Percentiles rank a stretch among this genome's conserved stretches.
Conservation (phyloP, 2,113 vertebrate genomes). For the Cynocephalus volans region DNA sequence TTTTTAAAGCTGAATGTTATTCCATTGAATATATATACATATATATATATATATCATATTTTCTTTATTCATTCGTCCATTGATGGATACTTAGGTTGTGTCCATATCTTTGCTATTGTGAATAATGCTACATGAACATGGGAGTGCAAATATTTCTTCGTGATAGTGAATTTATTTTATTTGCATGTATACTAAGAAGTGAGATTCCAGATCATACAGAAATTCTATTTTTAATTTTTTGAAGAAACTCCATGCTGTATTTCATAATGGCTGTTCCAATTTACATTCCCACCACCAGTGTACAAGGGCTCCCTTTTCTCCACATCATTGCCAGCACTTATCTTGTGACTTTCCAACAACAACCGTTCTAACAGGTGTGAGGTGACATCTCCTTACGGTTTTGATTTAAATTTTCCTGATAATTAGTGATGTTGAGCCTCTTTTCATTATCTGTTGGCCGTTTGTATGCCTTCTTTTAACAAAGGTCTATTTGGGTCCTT, state of each 20-base stretch:
- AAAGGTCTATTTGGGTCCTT: not conserved
- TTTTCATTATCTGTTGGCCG: not conserved
- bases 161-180: not conserved
- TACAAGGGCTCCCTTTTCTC: not conserved
- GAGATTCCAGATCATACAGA: not conserved
- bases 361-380: not conserved
- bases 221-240: not conserved
- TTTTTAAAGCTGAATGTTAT: not conserved
- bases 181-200: not conserved
- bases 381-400: not conserved
- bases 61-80: not conserved
- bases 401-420: constrained; percentile 25
- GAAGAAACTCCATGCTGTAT: not conserved
- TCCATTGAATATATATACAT: not conserved
- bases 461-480: not conserved
- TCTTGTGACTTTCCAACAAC: not conserved
- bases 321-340: not conserved
- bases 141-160: not conserved
- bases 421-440: not conserved
- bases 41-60: not conserved
- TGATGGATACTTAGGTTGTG: not conserved
- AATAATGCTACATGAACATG: not conserved
- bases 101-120: not conserved
- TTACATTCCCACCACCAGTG: not conserved
- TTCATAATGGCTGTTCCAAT: not conserved